A percentile compares a stretch with the other conserved stretches of the same genome.
Evolutionary conservation across 2,113 vertebrate species (phyloP).

Genomic region (Heliornis fulica): DNA sequence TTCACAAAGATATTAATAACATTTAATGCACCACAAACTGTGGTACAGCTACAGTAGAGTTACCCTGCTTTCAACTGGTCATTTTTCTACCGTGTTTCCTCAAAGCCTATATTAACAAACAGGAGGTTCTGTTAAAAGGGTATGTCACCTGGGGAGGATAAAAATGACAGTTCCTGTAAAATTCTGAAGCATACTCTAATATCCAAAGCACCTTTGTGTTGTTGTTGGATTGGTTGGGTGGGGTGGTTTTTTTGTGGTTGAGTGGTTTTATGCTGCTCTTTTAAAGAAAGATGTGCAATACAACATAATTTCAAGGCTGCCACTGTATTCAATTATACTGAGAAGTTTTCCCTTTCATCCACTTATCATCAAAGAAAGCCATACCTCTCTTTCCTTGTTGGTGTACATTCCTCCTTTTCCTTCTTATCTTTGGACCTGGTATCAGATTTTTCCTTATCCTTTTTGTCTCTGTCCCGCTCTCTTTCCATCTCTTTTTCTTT

Average conservation of each 20-base stretch:
- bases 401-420: constrained; percentile 89
- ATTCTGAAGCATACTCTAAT: background rate
- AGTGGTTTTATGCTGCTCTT: background rate
- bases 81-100: background rate
- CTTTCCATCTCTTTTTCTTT: constrained; percentile 95
- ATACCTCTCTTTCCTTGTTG: constrained; percentile 94
- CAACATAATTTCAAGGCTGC: background rate
- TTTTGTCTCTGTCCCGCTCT: constrained; percentile 92
- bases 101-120: background rate
- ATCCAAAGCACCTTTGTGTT: background rate
- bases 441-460: constrained; percentile 91
- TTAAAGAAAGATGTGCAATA: background rate
- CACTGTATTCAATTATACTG: background rate
- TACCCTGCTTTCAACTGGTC: background rate
- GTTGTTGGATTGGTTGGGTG: background rate
- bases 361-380: background rate
- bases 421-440: constrained; percentile 91
- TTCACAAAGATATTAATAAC: background rate
- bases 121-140: background rate
- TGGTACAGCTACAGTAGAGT: background rate
- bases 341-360: background rate
- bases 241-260: background rate
- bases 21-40: accelerated
- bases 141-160: background rate
- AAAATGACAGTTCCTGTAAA: background rate